Evolutionary conservation across 2,797 vertebrate genomes (phyloP), one percentile per base, ranked within the genome.

Genomic region (Phrynocephalus forsythii): DNA sequence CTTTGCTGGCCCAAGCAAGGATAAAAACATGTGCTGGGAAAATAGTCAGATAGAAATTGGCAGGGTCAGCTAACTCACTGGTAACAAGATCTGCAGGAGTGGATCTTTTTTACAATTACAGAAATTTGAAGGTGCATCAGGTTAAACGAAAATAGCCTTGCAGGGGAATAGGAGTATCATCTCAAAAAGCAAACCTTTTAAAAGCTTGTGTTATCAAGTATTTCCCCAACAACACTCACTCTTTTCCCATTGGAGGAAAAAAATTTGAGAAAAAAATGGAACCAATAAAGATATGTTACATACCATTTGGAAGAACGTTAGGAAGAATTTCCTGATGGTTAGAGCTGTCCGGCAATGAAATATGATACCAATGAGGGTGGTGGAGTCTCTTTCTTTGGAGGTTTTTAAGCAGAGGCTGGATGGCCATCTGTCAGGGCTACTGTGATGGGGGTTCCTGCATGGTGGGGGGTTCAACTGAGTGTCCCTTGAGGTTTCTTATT

Each of bases 141-240:
- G 60, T 85, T 85, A 81, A 85, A 85, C 71, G 85, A 75, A 81
- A 88, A 76, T 84, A 88, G 69, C 56, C 15, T 28, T 67, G 9
- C 15, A 48, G 24, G 20, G 3, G 66, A 48, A n/a, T 48, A 50
- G 3, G 66, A 48, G n/a, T 48, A 66, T 33, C 38, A 67, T 75
- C 66, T 52, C 38, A 52, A 60, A 85, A 88, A 68, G 10, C 52
- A 80, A 44, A 75, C 71, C 38, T 88, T 77, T 75, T 44, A 52
- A 44, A 75, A 81, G 68, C 56, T 85, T 67, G 72, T 69, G 26
- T 44, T 73, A 24, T 56, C 63, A 67, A 82, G 30, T 30, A 9
- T 81, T 66, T 60, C 38, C 28, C 38, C 67, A 67, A 69, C 44
- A 15, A 52, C 6, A 75, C 38, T 28, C 1, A 48, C 20, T 67